Evolutionary conservation across 1,140 invertebrate genomes (phyloP).

Genomic region (Akabosia matsudoensis): DNA sequence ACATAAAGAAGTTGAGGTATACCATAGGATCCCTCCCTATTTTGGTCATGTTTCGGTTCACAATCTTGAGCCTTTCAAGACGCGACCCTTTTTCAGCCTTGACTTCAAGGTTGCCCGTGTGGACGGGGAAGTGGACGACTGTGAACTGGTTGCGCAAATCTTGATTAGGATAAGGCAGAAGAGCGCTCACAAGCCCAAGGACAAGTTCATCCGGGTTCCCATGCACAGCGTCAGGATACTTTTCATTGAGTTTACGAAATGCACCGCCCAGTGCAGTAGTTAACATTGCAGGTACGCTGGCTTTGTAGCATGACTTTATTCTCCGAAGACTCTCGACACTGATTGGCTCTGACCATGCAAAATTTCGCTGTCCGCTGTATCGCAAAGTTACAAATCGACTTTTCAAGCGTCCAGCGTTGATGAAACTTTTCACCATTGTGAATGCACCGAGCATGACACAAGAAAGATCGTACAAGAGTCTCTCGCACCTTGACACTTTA

Average conservation of each 20-base stretch:
- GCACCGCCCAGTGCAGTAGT: constrained; percentile 29
- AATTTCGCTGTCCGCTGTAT: constrained; percentile 36
- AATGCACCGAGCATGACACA: constrained; percentile 31
- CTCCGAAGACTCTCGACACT: constrained; percentile 27
- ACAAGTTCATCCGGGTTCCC: not conserved
- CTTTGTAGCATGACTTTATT: constrained; percentile 34
- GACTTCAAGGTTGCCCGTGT: not conserved
- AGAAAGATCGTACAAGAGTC: constrained; percentile 28
- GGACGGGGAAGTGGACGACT: constrained; percentile 33
- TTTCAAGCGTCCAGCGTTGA: constrained; percentile 22
- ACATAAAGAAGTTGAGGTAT: constrained; percentile 4
- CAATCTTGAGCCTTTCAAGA: not conserved
- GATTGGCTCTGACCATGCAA: constrained; percentile 32
- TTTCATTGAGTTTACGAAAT: constrained; percentile 34
- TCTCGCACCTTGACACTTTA: constrained; percentile 26
- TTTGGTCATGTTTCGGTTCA: constrained; percentile 7
- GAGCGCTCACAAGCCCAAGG: constrained; percentile 39
- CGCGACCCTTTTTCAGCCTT: not conserved
- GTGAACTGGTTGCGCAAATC: constrained; percentile 40
- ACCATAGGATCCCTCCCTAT: constrained; percentile 9
- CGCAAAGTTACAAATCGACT: constrained; percentile 35
- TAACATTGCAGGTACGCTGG: constrained; percentile 35
- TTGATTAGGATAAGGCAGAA: constrained; percentile 42
- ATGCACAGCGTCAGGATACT: constrained; percentile 12
- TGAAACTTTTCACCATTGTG: constrained; percentile 34